Evolutionary conservation across 2,888 invertebrate genomes (phyloP).

Genomic region (Cetonia aurata): DNA sequence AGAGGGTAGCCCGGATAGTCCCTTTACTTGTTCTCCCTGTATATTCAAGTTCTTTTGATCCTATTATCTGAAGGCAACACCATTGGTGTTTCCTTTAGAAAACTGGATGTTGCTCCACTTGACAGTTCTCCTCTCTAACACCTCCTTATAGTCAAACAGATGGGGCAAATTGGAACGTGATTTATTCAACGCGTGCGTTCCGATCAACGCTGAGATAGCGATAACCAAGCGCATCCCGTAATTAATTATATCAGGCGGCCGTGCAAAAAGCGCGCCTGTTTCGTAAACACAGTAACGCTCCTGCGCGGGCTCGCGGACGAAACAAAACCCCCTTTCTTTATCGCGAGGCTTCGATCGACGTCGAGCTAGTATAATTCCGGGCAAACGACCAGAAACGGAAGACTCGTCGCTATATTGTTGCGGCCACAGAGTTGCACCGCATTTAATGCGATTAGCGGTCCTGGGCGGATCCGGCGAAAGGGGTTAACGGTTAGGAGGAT

Average conservation of each 20-base stretch:
- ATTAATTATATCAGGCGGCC: slow-evolving; percentile 36
- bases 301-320: slow-evolving; percentile 14
- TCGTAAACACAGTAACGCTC: slow-evolving; percentile 31
- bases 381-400: slow-evolving; percentile 38
- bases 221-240: slow-evolving; percentile 6
- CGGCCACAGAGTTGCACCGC: slow-evolving; percentile 40
- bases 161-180: no score
- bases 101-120: no score
- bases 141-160: no score
- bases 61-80: no score
- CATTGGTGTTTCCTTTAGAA: no score
- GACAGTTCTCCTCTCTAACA: no score
- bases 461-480: slow-evolving; percentile 31
- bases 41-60: no score
- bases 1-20: no score
- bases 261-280: slow-evolving; percentile 35
- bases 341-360: slow-evolving; percentile 28
- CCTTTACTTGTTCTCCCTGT: no score
- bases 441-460: slow-evolving; percentile 43
- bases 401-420: slow-evolving; percentile 42
- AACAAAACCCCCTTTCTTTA: slow-evolving; percentile 39
- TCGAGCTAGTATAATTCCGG: slow-evolving; percentile 33
- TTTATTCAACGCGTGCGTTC: background rate
- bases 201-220: slow-evolving; percentile 6
- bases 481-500: slow-evolving; percentile 30